Evolutionary conservation across 2,113 vertebrate genomes (phyloP).

Genomic region (Redunca redunca): DNA sequence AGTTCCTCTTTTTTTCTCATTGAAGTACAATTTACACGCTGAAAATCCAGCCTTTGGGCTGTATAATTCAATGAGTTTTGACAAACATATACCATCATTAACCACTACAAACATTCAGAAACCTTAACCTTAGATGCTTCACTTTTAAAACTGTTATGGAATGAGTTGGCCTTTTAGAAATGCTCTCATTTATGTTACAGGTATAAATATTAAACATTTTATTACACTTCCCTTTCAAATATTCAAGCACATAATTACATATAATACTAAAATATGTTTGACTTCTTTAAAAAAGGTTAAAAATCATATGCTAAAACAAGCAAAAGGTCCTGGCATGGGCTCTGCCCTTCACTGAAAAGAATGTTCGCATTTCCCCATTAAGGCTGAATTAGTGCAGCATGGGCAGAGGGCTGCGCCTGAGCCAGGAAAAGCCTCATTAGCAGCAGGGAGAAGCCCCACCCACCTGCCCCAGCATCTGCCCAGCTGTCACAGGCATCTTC

Average conservation of each 20-base stretch:
- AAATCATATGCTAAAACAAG: not conserved
- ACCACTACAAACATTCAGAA: not conserved
- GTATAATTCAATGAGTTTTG: not conserved
- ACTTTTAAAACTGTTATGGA: not conserved
- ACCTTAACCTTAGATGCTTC: not conserved
- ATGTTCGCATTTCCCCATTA: not conserved
- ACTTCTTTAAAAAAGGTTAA: not conserved
- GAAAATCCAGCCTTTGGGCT: not conserved
- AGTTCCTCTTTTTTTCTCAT: not conserved
- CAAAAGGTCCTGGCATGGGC: not conserved
- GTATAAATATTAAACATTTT: not conserved
- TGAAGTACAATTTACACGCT: not conserved
- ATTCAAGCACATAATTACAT: not conserved
- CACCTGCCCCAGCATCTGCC: not conserved
- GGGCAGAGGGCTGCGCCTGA: not conserved
- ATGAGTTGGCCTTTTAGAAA: not conserved
- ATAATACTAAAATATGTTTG: not conserved
- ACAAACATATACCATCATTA: not conserved
- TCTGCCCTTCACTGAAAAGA: not conserved
- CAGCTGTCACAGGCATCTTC: not conserved
- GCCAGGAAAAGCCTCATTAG: not conserved
- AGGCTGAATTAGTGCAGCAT: rapidly evolving
- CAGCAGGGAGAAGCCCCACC: not conserved
- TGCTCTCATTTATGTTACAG: not conserved
- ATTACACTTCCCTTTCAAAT: not conserved